Evolutionary conservation across 1,140 invertebrate genomes (phyloP).

Genomic region (Drosophila neocordata): DNA sequence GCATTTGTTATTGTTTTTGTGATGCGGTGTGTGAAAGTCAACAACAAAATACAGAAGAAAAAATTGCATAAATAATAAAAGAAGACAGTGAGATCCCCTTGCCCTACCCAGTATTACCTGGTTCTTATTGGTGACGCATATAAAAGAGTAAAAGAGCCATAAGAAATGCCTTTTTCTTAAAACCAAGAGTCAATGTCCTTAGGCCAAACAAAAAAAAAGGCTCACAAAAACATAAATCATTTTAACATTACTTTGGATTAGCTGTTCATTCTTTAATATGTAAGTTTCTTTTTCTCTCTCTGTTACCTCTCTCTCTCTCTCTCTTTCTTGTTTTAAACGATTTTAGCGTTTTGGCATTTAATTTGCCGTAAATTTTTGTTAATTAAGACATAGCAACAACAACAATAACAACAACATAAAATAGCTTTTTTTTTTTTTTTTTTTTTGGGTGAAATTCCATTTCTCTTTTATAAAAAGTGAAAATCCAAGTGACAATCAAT

Average conservation of each 20-base stretch:
- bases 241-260: constrained; percentile 1
- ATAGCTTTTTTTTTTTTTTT: constrained; percentile 44
- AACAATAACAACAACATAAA: constrained; percentile 41
- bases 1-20: constrained; percentile 70
- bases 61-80: constrained; percentile 70
- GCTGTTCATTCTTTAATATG: background rate
- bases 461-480: constrained; percentile 80
- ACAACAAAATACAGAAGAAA: constrained; percentile 31
- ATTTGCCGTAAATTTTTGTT: constrained; percentile 71
- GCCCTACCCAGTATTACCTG: constrained; percentile 19
- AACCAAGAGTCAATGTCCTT: constrained; percentile 68
- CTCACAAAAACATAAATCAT: constrained; percentile 6
- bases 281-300: constrained; percentile 1
- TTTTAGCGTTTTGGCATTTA: constrained; percentile 72
- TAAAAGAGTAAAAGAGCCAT: background rate
- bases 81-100: background rate
- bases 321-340: constrained; percentile 40
- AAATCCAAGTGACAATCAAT: constrained; percentile 81
- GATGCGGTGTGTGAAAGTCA: constrained; percentile 62
- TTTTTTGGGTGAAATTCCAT: constrained; percentile 76
- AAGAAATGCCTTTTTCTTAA: constrained; percentile 41
- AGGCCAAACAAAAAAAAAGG: too few relatives aligned
- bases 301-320: constrained; percentile 5
- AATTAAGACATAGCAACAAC: constrained; percentile 71
- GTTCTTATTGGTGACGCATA: constrained; percentile 61